These are phyloP conservation scores for Entomobrya proxima DNA, from an alignment of 2,888 invertebrate genomes.

Conservation along the genomic window DNA sequence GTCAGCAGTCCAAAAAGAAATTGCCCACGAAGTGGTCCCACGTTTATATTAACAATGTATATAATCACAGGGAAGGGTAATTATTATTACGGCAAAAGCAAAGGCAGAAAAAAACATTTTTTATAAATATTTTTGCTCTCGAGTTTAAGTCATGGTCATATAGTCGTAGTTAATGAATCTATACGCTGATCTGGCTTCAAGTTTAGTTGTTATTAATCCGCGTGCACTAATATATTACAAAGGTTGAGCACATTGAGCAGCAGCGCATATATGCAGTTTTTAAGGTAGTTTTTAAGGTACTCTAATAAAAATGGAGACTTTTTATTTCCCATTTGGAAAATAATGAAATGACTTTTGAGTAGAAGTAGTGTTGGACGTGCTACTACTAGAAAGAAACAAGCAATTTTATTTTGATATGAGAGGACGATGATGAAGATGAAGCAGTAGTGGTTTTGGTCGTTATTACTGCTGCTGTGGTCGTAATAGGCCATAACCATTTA, in stretches of 20 bases:
- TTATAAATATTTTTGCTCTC: background rate
- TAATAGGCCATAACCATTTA: conserved; percentile 55
- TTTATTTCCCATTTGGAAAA: conserved; percentile 55
- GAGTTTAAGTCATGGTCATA: background rate
- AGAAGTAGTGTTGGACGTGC: no score
- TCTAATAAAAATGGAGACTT: conserved; percentile 52
- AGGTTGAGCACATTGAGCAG: background rate
- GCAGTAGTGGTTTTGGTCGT: background rate
- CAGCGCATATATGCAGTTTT: background rate
- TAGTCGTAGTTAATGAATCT: background rate
- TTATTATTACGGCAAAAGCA: conserved; percentile 52
- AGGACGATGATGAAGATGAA: background rate
- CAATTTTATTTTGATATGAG: conserved; percentile 29
- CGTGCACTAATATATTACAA: background rate
- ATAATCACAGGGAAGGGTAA: conserved; percentile 65
- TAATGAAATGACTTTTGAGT: conserved; percentile 48
- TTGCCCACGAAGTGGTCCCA: conserved; percentile 67
- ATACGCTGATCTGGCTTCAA: background rate
- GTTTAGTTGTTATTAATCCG: no score
- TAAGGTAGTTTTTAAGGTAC: background rate
- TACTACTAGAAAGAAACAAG: conserved; percentile 31
- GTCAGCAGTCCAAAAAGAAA: conserved; percentile 48
- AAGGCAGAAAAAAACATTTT: conserved; percentile 28
- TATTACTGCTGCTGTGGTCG: conserved; percentile 4
- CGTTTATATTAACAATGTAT: conserved; percentile 56